These are phyloP conservation scores for Pangasius macronema DNA, from an alignment of 2,797 vertebrate species.

Conservation along the genomic window DNA sequence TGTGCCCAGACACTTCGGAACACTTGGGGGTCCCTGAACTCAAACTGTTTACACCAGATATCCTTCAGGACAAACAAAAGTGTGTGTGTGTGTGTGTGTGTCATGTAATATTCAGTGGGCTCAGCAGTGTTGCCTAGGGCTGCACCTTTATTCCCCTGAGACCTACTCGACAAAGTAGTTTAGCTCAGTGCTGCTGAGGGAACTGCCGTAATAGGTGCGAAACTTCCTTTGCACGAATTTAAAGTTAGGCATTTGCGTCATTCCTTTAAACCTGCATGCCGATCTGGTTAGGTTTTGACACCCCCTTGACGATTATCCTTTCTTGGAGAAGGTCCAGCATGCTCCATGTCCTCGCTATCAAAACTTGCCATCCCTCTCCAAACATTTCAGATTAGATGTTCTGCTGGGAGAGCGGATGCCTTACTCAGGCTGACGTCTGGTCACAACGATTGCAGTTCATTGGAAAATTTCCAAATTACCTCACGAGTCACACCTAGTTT, in stretches of 20 bases:
- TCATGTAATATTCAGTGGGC: constrained; percentile 2
- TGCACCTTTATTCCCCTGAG: neutral
- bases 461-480: too few species aligned
- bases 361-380: neutral
- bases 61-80: neutral
- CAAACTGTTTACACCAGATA: too few species aligned
- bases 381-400: constrained; percentile 15
- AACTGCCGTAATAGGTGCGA: constrained; percentile 52
- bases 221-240: constrained; percentile 2
- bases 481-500: too few species aligned
- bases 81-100: constrained; percentile 4
- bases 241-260: constrained; percentile 43
- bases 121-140: neutral
- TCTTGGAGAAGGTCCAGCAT: constrained; percentile 1
- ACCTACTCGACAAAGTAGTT: neutral
- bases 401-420: neutral
- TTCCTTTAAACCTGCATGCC: constrained; percentile 16
- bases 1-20: too few species aligned
- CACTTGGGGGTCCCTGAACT: too few species aligned
- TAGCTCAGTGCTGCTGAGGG: neutral
- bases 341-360: constrained; percentile 10
- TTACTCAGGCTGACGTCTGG: neutral
- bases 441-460: too few species aligned
- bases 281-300: constrained; percentile 19
- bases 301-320: constrained; percentile 3